Base-by-base conservation (phyloP, 2,888 invertebrate genomes). In the Drosophila parthenogenetica region DNA sequence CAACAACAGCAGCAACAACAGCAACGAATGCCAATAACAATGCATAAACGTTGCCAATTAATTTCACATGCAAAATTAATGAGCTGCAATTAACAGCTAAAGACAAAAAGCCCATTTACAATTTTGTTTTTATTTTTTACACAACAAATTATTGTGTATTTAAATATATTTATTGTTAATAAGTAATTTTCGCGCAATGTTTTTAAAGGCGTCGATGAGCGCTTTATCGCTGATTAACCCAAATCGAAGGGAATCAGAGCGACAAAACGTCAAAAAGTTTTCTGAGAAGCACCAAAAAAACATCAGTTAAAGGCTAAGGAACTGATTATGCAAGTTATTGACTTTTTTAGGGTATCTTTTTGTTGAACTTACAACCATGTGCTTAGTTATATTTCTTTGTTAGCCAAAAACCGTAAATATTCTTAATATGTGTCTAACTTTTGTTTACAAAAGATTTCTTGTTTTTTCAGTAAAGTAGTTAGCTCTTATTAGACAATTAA, bases 221-320 rank as follows among this genome's bases (percentile, higher is more conserved):
- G 77, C 86, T 82, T 82, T 81, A 82, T 82, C 77, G 86, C 77
- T 81, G 82, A 85, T 87, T 87, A 85, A 79, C 77, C 85, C 82
- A 81, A 85, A 85, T 85, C 76, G 68, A 71, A 79, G 58, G 68
- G 68, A 81, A 69, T 49, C 68, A 42, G 42, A 54, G 40, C 58
- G 8, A 29, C 22, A 19, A 46, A 40, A 13, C 11, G 10, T 46
- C 57, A 37, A 46, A 46, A 14, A 29, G 8, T 16, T 37, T 40
- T 40, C 40, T n/a, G 63, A 66, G 42, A 32, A 55, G 10, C 60
- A 42, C 14, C 17, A 35, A 51, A 53, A 62, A 60, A 58, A 54
- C 39, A 45, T 60, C 43, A 66, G 59, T 46, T 49, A 78, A 79
- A 87, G 87, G 82, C 73, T 69, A 87, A 82, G 82, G 82, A 82